Evolutionary conservation across 2,113 vertebrate species (phyloP).

Genomic region (Phyllopteryx taeniolatus): DNA sequence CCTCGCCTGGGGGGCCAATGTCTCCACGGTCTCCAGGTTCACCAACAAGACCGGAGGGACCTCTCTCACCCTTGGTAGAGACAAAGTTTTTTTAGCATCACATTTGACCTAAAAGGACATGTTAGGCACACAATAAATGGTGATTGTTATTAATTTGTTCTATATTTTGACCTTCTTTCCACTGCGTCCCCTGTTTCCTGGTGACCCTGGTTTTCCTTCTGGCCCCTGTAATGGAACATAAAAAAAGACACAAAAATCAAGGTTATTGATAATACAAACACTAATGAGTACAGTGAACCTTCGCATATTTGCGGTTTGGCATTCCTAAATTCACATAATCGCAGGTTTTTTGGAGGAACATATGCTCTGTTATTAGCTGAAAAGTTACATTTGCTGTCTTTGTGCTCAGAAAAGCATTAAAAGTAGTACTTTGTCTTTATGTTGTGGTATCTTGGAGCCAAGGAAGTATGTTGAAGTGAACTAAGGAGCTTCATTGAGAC

Average conservation of each 20-base stretch:
- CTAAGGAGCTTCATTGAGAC: too few species aligned
- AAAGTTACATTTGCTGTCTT: not conserved
- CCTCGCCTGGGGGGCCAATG: conserved; percentile 76
- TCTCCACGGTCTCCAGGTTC: conserved; percentile 81
- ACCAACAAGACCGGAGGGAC: conserved; percentile 79
- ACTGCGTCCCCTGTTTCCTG: conserved; percentile 83
- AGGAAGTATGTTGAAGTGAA: too few species aligned
- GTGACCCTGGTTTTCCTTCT: conserved; percentile 84
- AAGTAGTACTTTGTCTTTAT: too few species aligned
- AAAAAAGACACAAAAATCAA: not conserved
- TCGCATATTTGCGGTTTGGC: not conserved
- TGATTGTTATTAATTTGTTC: not conserved
- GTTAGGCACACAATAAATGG: not conserved
- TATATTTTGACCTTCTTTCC: conserved; percentile 85
- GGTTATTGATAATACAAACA: not conserved
- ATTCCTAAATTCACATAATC: not conserved
- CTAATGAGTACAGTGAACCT: not conserved
- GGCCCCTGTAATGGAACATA: conserved; percentile 76
- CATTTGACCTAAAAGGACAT: not conserved
- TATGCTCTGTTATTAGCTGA: not conserved
- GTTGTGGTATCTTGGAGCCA: too few species aligned
- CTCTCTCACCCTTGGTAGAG: conserved; percentile 83
- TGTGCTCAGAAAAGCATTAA: not conserved
- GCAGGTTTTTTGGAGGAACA: not conserved
- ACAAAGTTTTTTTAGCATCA: conserved; percentile 1